phyloP scores from a whole-genome alignment of 1,140 invertebrate genomes.

The Varroa destructor region DNA sequence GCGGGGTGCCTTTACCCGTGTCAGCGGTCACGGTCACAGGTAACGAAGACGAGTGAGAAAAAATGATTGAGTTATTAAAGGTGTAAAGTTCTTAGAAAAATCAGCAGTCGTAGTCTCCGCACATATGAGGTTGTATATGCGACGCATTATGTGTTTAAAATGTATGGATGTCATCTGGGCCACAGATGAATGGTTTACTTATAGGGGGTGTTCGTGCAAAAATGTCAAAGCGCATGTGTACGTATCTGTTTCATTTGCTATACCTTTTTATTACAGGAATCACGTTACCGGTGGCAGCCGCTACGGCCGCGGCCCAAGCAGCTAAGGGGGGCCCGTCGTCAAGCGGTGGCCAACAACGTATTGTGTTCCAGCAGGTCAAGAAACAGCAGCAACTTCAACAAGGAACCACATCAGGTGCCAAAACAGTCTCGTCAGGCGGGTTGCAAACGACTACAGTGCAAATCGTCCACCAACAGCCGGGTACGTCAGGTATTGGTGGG shows the following conservation, averaged over 20 bases:
- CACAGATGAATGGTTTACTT: not conserved
- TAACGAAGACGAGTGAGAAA: not conserved
- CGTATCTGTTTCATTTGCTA: too few species aligned
- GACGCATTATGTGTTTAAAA: not conserved
- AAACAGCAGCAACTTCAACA: slow-evolving; percentile 1
- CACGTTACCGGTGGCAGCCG: slow-evolving; percentile 12
- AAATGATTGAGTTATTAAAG: too few species aligned
- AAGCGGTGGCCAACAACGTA: slow-evolving; percentile 5
- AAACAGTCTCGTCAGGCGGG: not conserved
- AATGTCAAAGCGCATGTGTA: too few species aligned
- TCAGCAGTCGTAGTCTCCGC: not conserved
- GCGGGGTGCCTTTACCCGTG: slow-evolving; percentile 34
- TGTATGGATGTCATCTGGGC: not conserved
- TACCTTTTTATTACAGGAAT: not conserved
- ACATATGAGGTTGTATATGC: not conserved
- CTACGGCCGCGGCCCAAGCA: slow-evolving; percentile 20
- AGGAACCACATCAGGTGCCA: not conserved
- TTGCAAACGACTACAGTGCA: slow-evolving; percentile 16
- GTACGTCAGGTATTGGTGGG: not conserved
- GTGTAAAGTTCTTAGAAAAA: too few species aligned
- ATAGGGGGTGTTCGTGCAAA: too few species aligned
- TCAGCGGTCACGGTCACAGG: slow-evolving; percentile 35
- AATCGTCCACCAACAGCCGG: slow-evolving; percentile 26
- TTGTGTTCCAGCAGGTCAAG: slow-evolving; percentile 17
- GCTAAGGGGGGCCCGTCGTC: slow-evolving; percentile 11